Conservation (phyloP, 30 jellyfish, hydroid and myxozoan genomes). For the Rhopilema esculentum region DNA sequence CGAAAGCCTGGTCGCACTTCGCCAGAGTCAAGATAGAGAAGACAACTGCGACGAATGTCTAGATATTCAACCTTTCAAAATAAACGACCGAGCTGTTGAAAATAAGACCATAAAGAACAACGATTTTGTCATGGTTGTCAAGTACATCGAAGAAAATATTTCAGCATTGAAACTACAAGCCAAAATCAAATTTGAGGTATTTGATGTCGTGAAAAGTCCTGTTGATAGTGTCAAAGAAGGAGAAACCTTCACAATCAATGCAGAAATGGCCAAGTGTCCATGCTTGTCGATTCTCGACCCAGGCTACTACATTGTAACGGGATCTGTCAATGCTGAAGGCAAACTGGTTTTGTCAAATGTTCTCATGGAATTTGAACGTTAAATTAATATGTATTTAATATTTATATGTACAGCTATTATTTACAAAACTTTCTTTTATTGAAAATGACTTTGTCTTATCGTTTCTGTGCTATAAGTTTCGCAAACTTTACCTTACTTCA, state of each 20-base stretch:
- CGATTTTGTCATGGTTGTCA: slow-evolving; percentile 68
- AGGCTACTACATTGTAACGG: slow-evolving; percentile 64
- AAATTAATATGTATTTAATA: not conserved
- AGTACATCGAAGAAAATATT: slow-evolving; percentile 51
- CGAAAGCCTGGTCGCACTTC: not conserved
- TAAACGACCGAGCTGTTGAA: slow-evolving; percentile 24
- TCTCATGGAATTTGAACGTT: slow-evolving; percentile 63
- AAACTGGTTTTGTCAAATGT: slow-evolving; percentile 51
- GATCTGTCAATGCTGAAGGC: slow-evolving; percentile 34
- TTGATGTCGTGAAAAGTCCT: slow-evolving; percentile 63
- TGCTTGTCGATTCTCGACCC: slow-evolving; percentile 66
- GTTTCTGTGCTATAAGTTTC: no score
- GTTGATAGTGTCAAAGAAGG: slow-evolving; percentile 27
- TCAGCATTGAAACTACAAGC: slow-evolving; percentile 53
- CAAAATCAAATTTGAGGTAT: slow-evolving; percentile 54
- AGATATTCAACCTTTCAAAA: slow-evolving; percentile 40
- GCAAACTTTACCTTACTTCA: no score
- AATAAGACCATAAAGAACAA: slow-evolving; percentile 46
- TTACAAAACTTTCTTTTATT: no score
- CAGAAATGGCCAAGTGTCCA: slow-evolving; percentile 64
- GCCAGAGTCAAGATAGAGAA: slow-evolving; percentile 18
- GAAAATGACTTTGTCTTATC: no score
- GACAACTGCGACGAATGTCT: slow-evolving; percentile 43
- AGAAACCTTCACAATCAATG: slow-evolving; percentile 62
- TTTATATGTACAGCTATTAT: not conserved